Conservation (phyloP, 2,113 vertebrate genomes). For the Ailuropoda melanoleuca region DNA sequence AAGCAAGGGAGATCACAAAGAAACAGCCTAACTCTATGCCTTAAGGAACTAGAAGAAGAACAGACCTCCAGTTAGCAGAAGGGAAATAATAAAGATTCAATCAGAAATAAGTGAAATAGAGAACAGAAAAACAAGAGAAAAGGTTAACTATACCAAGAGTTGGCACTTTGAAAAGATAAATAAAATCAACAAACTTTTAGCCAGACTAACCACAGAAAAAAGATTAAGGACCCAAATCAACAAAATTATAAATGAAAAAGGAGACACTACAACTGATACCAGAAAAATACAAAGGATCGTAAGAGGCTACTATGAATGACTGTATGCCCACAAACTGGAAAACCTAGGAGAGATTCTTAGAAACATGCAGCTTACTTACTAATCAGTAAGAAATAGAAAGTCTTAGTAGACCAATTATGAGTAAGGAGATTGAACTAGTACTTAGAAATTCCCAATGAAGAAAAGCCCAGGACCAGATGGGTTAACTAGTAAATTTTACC, state of each 20-base stretch:
- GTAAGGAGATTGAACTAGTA: neutral
- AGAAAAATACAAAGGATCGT: neutral
- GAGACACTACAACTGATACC: neutral
- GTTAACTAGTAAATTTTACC: neutral
- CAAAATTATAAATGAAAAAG: neutral
- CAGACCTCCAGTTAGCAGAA: neutral
- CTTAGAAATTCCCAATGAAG: neutral
- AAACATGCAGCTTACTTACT: neutral
- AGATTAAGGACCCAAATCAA: neutral
- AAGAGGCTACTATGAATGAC: neutral
- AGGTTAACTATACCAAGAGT: neutral
- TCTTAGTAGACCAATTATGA: neutral
- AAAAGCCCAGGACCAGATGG: neutral
- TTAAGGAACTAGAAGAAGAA: neutral
- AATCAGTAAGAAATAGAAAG: neutral
- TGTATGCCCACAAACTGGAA: neutral
- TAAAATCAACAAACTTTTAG: neutral
- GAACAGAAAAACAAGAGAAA: neutral
- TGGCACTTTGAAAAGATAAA: neutral
- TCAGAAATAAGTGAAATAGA: neutral
- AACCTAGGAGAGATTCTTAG: neutral
- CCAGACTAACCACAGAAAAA: neutral
- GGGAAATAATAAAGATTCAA: neutral
- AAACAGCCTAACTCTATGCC: neutral
- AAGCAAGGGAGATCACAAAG: neutral